These are phyloP conservation scores for Glyphotaelius pellucidus DNA, from an alignment of 2,888 invertebrate species.

Conservation along the genomic window DNA sequence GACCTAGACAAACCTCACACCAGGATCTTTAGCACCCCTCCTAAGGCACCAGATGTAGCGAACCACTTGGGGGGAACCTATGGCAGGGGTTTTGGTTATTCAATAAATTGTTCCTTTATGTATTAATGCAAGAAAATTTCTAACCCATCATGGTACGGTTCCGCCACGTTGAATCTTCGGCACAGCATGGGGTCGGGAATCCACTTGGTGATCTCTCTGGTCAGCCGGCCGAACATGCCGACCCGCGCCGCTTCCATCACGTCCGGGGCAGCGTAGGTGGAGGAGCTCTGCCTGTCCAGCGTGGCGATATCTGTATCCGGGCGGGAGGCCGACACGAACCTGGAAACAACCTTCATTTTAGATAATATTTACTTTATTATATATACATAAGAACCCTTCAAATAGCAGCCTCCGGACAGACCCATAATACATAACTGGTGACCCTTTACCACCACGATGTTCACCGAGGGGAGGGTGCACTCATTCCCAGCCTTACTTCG, in stretches of 20 bases:
- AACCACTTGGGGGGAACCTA: too few species aligned
- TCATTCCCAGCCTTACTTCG: too few species aligned
- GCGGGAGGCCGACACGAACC: conserved; percentile 80
- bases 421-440: too few species aligned
- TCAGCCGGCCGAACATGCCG: conserved; percentile 88
- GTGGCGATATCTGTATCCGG: conserved; percentile 73
- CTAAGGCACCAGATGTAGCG: too few species aligned
- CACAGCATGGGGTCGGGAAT: conserved; percentile 90
- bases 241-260: conserved; percentile 84
- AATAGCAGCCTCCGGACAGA: too few species aligned
- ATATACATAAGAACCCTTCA: too few species aligned
- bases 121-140: conserved; percentile 58
- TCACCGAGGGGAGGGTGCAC: too few species aligned
- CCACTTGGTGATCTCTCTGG: conserved; percentile 85
- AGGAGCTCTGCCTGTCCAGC: conserved; percentile 72
- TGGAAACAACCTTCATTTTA: conserved; percentile 64
- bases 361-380: background rate
- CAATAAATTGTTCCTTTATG: too few species aligned
- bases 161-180: conserved; percentile 95
- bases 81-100: too few species aligned
- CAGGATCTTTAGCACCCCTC: too few species aligned
- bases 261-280: conserved; percentile 74
- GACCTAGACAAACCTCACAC: too few species aligned
- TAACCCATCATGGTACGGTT: conserved; percentile 84
- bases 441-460: too few species aligned